Evolutionary conservation across 1,140 invertebrate species (phyloP).

Genomic region (Helicoverpa armigera): DNA sequence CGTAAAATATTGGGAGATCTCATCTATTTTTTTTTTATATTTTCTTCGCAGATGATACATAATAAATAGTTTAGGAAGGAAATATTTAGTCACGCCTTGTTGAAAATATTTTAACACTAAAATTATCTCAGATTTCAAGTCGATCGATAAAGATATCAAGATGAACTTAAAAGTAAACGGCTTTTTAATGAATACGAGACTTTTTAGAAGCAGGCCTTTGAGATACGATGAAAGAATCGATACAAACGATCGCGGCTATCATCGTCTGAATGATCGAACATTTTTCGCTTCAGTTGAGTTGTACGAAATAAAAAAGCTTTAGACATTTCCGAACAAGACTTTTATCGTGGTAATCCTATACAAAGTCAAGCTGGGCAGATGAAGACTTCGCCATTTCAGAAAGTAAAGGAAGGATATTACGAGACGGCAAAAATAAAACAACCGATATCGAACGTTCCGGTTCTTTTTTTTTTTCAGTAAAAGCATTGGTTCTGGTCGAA

Average conservation of each 20-base stretch:
- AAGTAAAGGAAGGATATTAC: conserved; percentile 54
- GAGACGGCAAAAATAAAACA: conserved; percentile 46
- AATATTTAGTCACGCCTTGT: background rate
- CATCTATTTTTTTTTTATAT: background rate
- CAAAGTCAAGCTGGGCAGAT: conserved; percentile 51
- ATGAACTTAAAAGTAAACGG: background rate
- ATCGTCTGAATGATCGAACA: conserved; percentile 34
- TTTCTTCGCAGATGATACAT: background rate
- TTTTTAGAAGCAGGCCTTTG: background rate
- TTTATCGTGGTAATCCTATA: conserved; percentile 61
- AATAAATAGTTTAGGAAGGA: no score
- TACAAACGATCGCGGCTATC: conserved; percentile 19
- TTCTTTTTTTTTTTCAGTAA: conserved; percentile 16
- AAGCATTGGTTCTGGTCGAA: conserved; percentile 30
- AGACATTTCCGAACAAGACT: conserved; percentile 53
- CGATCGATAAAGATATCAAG: background rate
- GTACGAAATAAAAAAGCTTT: conserved; percentile 48
- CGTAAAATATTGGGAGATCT: background rate
- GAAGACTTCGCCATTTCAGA: conserved; percentile 54
- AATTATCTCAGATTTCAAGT: background rate
- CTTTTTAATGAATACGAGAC: conserved; percentile 12
- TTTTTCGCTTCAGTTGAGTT: conserved; percentile 38
- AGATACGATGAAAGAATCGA: conserved; percentile 24
- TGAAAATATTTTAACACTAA: background rate
- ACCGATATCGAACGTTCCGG: conserved; percentile 14